Evolutionary conservation across 2,113 vertebrate species (phyloP).

Genomic region (Phylloscopus trochilus): DNA sequence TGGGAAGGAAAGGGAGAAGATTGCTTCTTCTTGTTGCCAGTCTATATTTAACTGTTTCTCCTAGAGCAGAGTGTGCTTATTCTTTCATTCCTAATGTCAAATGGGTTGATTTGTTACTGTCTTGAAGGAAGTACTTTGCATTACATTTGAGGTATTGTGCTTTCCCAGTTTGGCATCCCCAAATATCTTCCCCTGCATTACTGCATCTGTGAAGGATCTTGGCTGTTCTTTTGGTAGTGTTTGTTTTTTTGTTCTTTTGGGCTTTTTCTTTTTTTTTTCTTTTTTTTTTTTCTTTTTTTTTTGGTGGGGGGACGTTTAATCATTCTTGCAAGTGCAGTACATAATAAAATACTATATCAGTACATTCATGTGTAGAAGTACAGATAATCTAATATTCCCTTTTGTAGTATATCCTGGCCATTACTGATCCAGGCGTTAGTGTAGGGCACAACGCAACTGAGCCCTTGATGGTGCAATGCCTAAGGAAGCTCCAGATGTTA

Average conservation of each 20-base stretch:
- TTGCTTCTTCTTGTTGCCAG: background rate
- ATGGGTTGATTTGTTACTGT: background rate
- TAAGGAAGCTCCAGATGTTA: background rate
- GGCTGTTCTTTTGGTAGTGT: background rate
- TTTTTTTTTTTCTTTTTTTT: no score
- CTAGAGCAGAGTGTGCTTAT: background rate
- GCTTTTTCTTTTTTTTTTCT: no score
- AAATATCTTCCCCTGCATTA: background rate
- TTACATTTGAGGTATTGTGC: background rate
- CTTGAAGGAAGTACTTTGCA: background rate
- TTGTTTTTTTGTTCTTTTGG: background rate
- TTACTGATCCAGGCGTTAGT: rapidly evolving
- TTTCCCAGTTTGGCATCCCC: background rate
- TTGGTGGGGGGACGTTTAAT: rapidly evolving
- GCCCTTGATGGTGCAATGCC: background rate
- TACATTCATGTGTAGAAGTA: background rate
- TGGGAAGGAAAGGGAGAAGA: background rate
- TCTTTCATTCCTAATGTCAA: background rate
- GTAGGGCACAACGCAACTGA: background rate
- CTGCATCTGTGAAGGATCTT: background rate
- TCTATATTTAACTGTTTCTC: background rate
- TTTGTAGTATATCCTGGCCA: background rate
- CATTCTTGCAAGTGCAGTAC: background rate
- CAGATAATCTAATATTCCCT: background rate
- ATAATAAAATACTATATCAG: background rate